These are phyloP conservation scores for Hyppa rectilinea DNA, from an alignment of 2,888 invertebrate genomes.

Conservation along the genomic window DNA sequence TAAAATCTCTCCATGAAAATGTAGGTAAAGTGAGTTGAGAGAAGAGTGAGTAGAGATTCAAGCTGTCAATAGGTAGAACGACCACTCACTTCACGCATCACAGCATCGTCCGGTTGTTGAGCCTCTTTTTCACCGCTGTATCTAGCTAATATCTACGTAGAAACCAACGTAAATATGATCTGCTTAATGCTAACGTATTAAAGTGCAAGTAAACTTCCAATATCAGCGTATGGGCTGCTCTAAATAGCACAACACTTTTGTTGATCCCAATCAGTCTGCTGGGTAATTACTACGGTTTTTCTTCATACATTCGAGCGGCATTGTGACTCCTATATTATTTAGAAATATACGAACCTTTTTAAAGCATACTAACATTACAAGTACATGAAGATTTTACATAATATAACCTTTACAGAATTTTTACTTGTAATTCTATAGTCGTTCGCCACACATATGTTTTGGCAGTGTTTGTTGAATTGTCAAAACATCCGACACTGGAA, in stretches of 20 bases:
- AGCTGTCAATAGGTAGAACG: too few species aligned
- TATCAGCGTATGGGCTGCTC: neutral
- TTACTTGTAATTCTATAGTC: slow-evolving; percentile 35
- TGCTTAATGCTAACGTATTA: too few species aligned
- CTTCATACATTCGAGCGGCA: neutral
- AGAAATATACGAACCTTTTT: neutral
- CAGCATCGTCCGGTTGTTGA: too few species aligned
- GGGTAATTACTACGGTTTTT: neutral
- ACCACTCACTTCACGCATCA: too few species aligned
- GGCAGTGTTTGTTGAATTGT: slow-evolving; percentile 47
- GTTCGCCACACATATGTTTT: slow-evolving; percentile 41
- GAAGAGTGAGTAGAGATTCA: too few species aligned
- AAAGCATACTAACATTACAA: neutral
- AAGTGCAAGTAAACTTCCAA: neutral
- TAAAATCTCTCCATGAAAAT: too few species aligned
- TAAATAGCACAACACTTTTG: neutral
- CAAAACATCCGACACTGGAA: slow-evolving; percentile 45
- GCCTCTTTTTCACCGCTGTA: neutral
- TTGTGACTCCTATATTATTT: neutral
- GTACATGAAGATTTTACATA: neutral
- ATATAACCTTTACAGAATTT: neutral
- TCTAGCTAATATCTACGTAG: neutral
- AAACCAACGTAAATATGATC: too few species aligned
- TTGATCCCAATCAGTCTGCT: slow-evolving; percentile 1
- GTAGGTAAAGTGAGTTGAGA: too few species aligned